Base-by-base conservation (phyloP, 1,140 invertebrate genomes). In the Papilio machaon region DNA sequence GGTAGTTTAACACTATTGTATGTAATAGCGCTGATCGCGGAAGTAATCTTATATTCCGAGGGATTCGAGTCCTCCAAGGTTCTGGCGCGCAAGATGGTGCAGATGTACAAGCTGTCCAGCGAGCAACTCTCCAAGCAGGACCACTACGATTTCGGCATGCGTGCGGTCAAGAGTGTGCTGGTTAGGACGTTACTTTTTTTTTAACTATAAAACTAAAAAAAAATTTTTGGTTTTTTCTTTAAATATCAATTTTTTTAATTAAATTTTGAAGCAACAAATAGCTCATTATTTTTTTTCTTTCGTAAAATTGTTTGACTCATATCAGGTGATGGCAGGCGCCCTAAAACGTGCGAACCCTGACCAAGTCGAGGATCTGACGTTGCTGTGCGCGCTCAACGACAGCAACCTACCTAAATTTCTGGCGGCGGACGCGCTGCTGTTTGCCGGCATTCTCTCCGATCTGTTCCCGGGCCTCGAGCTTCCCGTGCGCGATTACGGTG, bases 331-430 rank as follows among this genome's bases (percentile, higher is more conserved):
- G 96, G 98, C 98, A 4, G 98, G 98, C 9, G 97, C 96, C n/a
- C 91, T 98, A 9, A 98, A 99, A 94, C 95, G 98, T 52, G 96
- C 97, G 73, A 97, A 97, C 90, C 98, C 98, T 0, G 97, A 98
- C 82, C 97, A 97, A 85, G 96, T 95, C 23, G 97, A 98, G 92
- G 97, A 98, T 83, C 96, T 97, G 49, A 97, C 97, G 0, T 87
- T 98, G 10, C 96, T 98, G 74, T 96, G 97, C 86, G 98, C 98
- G 0, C 95, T 99, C 43, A 95, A 98, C 83, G 98, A 99, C 91
- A 98, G 98, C 70, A 99, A 99, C 94, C 93, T 99, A 78, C 98
- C 98, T 0, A 99, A 99, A 91, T 99, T 99, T 91, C 95, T 99
- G 73, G 96, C 97, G 8, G 97, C 98, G 76, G 98, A 99, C 92